phyloP scores from a whole-genome alignment of 2,888 invertebrate species.

The Blastobasis lacticolella region DNA sequence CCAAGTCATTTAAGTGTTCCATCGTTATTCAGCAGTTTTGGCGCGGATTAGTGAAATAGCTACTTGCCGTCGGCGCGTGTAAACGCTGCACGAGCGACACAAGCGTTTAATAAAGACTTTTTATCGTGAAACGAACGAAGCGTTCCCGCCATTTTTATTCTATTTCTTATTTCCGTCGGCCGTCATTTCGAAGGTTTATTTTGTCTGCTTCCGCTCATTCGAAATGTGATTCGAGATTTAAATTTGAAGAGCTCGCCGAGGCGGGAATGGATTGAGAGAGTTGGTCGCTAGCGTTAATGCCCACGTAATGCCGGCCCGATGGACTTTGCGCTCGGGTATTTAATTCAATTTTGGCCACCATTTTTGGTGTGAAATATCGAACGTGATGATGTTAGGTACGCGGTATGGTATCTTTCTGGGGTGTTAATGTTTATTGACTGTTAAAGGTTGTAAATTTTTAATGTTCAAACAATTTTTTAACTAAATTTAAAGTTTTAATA shows the following conservation, averaged over 20 bases:
- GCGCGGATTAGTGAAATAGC: neutral
- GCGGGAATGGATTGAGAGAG: neutral
- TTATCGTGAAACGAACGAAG: neutral
- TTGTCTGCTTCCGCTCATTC: constrained; percentile 1
- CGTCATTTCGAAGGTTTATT: constrained; percentile 4
- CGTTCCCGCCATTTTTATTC: neutral
- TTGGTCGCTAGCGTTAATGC: neutral
- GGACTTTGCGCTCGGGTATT: no score
- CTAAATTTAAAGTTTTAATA: no score
- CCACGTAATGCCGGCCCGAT: no score
- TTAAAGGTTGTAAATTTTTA: no score
- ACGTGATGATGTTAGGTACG: no score
- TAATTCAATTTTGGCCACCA: no score
- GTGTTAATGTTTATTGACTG: no score
- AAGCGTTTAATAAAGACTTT: constrained; percentile 5
- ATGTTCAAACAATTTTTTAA: no score
- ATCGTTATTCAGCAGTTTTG: no score
- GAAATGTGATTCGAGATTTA: neutral
- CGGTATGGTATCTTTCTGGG: no score
- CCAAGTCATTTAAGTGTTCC: no score
- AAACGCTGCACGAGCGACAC: neutral
- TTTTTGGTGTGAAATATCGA: no score
- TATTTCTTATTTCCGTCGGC: constrained; percentile 6
- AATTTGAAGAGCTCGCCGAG: neutral
- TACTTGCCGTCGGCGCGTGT: neutral